phyloP scores from a whole-genome alignment of 1,140 invertebrate species.

The Piezodorus guildinii region DNA sequence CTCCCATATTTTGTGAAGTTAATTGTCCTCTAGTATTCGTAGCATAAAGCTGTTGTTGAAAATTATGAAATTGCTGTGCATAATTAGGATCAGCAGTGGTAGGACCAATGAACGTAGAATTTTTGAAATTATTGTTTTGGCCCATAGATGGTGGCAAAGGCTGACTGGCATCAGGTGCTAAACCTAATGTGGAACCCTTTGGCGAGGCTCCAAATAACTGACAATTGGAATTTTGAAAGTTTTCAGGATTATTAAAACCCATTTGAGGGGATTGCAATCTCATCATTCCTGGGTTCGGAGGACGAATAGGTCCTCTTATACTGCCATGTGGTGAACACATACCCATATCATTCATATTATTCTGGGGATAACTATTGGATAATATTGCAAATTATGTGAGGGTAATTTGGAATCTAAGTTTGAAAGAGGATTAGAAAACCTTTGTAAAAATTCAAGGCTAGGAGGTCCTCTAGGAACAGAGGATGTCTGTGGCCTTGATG shows the following conservation, averaged over 20 bases:
- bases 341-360: slow-evolving; percentile 26
- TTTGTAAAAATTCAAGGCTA: slow-evolving; percentile 82
- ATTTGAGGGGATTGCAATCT: slow-evolving; percentile 26
- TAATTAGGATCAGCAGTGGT: slow-evolving; percentile 81
- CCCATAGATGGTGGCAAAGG: slow-evolving; percentile 69
- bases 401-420: slow-evolving; percentile 60
- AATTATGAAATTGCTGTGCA: slow-evolving; percentile 88
- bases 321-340: slow-evolving; percentile 22
- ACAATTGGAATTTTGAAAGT: slow-evolving; percentile 30
- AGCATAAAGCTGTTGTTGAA: slow-evolving; percentile 87
- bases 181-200: slow-evolving; percentile 38
- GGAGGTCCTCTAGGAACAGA: slow-evolving; percentile 62
- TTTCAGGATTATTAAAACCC: slow-evolving; percentile 33
- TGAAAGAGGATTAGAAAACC: slow-evolving; percentile 66
- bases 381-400: slow-evolving; percentile 61
- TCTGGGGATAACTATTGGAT: slow-evolving; percentile 39
- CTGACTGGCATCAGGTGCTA: slow-evolving; percentile 45
- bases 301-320: slow-evolving; percentile 26
- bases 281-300: slow-evolving; percentile 26
- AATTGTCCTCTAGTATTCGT: slow-evolving; percentile 58
- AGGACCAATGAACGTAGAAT: slow-evolving; percentile 66
- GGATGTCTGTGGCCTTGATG: slow-evolving; percentile 67
- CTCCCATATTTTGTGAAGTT: slow-evolving; percentile 31
- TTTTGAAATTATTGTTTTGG: slow-evolving; percentile 60
- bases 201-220: slow-evolving; percentile 34